Conservation (phyloP, 2,797 vertebrate genomes). For the Somateria mollissima region DNA sequence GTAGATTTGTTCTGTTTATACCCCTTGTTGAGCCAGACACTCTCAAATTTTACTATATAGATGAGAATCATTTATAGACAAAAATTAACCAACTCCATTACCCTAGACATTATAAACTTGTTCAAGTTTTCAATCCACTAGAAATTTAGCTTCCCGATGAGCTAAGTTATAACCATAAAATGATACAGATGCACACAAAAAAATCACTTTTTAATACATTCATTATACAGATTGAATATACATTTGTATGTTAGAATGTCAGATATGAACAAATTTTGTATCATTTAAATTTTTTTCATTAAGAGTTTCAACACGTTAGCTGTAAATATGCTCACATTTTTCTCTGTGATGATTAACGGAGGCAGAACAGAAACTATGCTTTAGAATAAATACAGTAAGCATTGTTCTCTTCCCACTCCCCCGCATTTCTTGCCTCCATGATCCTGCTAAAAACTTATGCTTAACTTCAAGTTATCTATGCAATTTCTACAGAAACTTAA, state of each 20-base stretch:
- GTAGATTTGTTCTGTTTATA: background rate
- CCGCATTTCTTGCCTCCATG: background rate
- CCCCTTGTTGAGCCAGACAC: background rate
- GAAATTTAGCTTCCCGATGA: background rate
- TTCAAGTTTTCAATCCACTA: background rate
- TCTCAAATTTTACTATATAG: background rate
- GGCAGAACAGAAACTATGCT: background rate
- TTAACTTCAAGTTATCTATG: background rate
- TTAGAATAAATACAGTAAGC: background rate
- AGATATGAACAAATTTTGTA: background rate
- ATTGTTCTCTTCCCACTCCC: background rate
- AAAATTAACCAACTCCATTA: background rate
- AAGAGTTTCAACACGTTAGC: background rate
- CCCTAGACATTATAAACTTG: background rate
- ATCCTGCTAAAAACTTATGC: background rate
- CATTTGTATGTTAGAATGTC: background rate
- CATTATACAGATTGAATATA: background rate
- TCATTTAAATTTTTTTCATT: background rate
- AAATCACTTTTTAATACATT: background rate
- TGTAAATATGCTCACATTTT: background rate
- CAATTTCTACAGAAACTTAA: constrained; percentile 8
- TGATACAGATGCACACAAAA: background rate
- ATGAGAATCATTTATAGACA: background rate
- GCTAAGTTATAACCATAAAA: background rate
- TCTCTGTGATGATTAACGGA: background rate